These are phyloP conservation scores for Pachyuromys duprasi DNA, from an alignment of 2,797 vertebrate species.

Conservation along the genomic window DNA sequence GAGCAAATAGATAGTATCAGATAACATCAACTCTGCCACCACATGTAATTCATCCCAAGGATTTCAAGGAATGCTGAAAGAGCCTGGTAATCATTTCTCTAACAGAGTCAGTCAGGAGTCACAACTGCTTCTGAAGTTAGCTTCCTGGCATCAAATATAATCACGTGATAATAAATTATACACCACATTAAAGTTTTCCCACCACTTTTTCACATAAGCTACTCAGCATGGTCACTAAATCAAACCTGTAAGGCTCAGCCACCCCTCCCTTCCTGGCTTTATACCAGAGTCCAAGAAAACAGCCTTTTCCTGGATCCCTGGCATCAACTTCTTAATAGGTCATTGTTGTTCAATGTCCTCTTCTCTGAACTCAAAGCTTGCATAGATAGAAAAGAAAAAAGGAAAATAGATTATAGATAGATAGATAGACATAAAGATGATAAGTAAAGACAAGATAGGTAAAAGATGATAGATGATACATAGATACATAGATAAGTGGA, in stretches of 20 bases:
- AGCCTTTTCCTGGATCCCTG: not conserved
- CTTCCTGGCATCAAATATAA: conserved; percentile 5
- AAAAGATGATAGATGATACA: too few species aligned
- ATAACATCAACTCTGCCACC: not conserved
- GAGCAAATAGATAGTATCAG: not conserved
- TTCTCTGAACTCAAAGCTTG: conserved; percentile 34
- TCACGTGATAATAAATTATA: not conserved
- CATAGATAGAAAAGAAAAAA: not conserved
- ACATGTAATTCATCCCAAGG: not conserved
- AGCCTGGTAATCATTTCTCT: not conserved
- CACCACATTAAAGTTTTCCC: not conserved
- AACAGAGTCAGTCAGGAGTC: conserved; percentile 1
- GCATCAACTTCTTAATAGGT: not conserved
- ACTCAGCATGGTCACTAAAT: not conserved
- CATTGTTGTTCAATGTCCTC: not conserved
- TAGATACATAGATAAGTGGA: too few species aligned
- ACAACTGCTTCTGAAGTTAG: not conserved
- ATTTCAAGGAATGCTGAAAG: not conserved
- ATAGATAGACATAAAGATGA: not conserved
- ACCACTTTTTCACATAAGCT: not conserved
- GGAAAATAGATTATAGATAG: not conserved
- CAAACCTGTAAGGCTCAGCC: not conserved
- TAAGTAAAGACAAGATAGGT: too few species aligned
- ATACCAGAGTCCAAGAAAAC: not conserved
- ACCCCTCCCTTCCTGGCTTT: conserved; percentile 7